phyloP scores from a whole-genome alignment of 1,140 invertebrate species.

The Euwallacea fornicatus region DNA sequence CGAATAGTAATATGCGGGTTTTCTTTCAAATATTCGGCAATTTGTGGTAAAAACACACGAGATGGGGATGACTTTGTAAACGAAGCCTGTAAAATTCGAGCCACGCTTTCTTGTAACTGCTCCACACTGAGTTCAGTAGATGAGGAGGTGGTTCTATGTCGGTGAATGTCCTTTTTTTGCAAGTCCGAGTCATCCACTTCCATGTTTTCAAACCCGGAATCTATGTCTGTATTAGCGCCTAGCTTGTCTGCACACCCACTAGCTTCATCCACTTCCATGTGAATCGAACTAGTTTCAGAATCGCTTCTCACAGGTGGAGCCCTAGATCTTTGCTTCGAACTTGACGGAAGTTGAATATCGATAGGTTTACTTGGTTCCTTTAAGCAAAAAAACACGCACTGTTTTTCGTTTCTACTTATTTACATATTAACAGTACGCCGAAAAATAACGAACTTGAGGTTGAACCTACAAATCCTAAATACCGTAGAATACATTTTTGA shows the following conservation, averaged over 20 bases:
- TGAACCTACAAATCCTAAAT: too few relatives aligned
- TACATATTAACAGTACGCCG: too few relatives aligned
- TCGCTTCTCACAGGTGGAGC: slow-evolving; percentile 47
- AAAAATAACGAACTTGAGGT: too few relatives aligned
- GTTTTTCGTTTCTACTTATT: background rate
- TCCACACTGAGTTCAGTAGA: slow-evolving; percentile 57
- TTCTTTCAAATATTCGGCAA: slow-evolving; percentile 58
- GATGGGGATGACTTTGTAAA: slow-evolving; percentile 64
- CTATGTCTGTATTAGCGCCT: slow-evolving; percentile 64
- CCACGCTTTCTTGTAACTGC: slow-evolving; percentile 63
- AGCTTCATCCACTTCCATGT: slow-evolving; percentile 64
- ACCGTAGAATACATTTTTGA: too few relatives aligned
- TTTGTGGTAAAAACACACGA: slow-evolving; percentile 65
- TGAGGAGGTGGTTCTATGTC: slow-evolving; percentile 48
- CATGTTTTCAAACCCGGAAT: slow-evolving; percentile 77
- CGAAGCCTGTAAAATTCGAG: slow-evolving; percentile 65
- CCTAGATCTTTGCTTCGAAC: slow-evolving; percentile 41
- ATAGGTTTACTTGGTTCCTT: slow-evolving; percentile 48
- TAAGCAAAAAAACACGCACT: slow-evolving; percentile 8
- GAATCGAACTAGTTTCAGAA: slow-evolving; percentile 52
- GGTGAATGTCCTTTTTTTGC: slow-evolving; percentile 44
- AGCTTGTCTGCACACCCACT: slow-evolving; percentile 55
- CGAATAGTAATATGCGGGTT: slow-evolving; percentile 56
- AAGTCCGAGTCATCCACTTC: slow-evolving; percentile 59
- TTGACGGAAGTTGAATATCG: slow-evolving; percentile 47